phyloP scores from a whole-genome alignment of 1,140 invertebrate species.

The Leucophenga varia region DNA sequence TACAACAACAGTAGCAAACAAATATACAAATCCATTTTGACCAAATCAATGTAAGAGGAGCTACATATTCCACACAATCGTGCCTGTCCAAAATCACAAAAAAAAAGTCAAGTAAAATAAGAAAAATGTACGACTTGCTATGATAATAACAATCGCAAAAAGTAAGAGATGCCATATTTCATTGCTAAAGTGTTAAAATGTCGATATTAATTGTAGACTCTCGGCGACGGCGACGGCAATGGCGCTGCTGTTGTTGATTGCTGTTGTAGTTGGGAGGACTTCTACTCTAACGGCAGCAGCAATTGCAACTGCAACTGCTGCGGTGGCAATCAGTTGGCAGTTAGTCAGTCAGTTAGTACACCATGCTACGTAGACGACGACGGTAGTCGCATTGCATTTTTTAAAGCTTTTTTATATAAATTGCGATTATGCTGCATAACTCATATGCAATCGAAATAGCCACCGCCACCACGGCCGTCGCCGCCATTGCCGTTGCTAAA shows the following conservation, averaged over 20 bases:
- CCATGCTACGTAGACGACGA: neutral
- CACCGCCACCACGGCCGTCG: constrained; percentile 40
- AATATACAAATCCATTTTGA: constrained; percentile 7
- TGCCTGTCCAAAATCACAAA: too few relatives aligned
- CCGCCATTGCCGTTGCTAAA: constrained; percentile 19
- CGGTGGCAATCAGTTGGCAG: too few relatives aligned
- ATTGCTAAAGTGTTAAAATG: constrained; percentile 51
- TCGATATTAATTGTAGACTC: constrained; percentile 52
- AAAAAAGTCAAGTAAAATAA: neutral
- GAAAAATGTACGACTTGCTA: neutral
- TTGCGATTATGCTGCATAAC: constrained; percentile 37
- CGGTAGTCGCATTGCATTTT: constrained; percentile 26
- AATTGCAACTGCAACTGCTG: too few relatives aligned
- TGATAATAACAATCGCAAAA: constrained; percentile 47
- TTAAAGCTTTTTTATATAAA: too few relatives aligned
- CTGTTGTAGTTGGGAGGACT: too few relatives aligned
- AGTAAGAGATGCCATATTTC: constrained; percentile 52
- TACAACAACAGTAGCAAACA: constrained; percentile 19
- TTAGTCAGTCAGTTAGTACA: too few relatives aligned
- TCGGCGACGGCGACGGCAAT: constrained; percentile 13
- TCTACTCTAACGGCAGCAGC: too few relatives aligned
- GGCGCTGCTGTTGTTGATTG: constrained; percentile 8
- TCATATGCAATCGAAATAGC: too few relatives aligned
- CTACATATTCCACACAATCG: too few relatives aligned
- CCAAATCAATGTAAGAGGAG: neutral